Base-by-base conservation (phyloP, 2,113 vertebrate species). In the Benthochromis sp. region DNA sequence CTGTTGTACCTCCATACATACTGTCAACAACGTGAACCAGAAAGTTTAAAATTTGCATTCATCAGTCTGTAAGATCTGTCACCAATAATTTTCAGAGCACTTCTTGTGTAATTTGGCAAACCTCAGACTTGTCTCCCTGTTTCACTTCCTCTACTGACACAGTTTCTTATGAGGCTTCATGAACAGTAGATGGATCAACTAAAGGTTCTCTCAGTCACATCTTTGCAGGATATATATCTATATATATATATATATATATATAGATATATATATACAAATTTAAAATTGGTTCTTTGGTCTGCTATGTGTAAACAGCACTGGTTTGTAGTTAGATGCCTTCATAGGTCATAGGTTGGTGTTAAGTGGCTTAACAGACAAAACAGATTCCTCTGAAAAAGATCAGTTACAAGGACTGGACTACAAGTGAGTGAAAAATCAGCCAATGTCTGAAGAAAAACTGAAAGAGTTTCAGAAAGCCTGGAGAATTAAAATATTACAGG, bases 71-170 rank as follows among this genome's bases (percentile, higher is more conserved):
- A 40, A 21, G 2, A 69, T 38, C 34, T 69, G 63, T 69, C 36
- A 38, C 34, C 34, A 69, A 13, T 2, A 13, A 69, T 21, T 40
- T 69, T 69, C 63, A 69, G 3, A 8, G 10, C 19, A 69, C 34
- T 14, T 69, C 34, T 69, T 38, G 34, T 69, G 63, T 40, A 38
- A 0, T 40, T 38, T 69, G 4, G 11, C 4, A 69, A 38, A 69
- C 34, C 34, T 69, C 34, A 21, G 63, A 7, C 7, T 69, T 40
- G 17, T 69, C 19, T 13, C 19, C 34, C 19, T 40, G 7, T 69
- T 69, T 69, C 63, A 38, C 63, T 69, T 69, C 61, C 61, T 34
- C 31, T n/a, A 66, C 61, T 66, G 61, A 38, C 61, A 52, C 17
- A 66, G 61, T 38, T 66, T 66, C 10, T 13, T n/a, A 8, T 66